Base-by-base conservation (phyloP, 53 echinoderm and acorn worm genomes). In the Antedon mediterranea region DNA sequence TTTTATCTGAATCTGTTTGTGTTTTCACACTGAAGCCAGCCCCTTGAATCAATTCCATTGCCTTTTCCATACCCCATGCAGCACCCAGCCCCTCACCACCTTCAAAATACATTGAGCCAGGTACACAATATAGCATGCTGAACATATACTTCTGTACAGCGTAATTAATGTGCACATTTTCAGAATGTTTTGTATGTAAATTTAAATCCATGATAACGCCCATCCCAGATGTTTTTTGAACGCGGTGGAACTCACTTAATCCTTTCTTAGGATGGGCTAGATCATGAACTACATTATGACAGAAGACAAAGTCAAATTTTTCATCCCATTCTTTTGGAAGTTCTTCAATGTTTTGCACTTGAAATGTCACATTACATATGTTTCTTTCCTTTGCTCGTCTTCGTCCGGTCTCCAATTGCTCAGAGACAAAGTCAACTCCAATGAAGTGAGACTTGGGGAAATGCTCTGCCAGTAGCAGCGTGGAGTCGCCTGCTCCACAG, bases 91-190 rank as follows among this genome's bases (percentile, higher is more conserved):
- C 94, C 23, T 83, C 28, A 26, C 89, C 80, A 5, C 80, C 91
- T 33, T 78, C 82, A 18, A 30, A 42, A 77, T 79, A 80, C 28
- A 87, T 28, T 0, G 91, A 85, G 29, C 72, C 75, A 0, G 94
- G 94, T 34, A 94, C 43, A 29, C 91, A 94, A 30, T 86, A 79
- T 73, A 94, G 78, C 86, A 89, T 42, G 74, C 91, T 94, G 32
- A 76, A 30, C 29, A 78, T 79, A 34, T 79, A 91, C 20, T 13
- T 43, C 11, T 73, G 28, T 32, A 43, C 37, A 0, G 83, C 83
- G 23, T 28, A 33, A 0, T 33, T 43, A 20, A 73, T 74, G 34
- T 76, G 28, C 0, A 88, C 0, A 73, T 91, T 88, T 9, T 88
- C 82, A 26, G 83, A 83, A 0, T 57, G 83, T 20, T 88, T 85